A percentile compares a stretch with the other conserved stretches of the same genome.
phyloP scores from a whole-genome alignment of 2,888 invertebrate species.

The Synergus japonicus region DNA sequence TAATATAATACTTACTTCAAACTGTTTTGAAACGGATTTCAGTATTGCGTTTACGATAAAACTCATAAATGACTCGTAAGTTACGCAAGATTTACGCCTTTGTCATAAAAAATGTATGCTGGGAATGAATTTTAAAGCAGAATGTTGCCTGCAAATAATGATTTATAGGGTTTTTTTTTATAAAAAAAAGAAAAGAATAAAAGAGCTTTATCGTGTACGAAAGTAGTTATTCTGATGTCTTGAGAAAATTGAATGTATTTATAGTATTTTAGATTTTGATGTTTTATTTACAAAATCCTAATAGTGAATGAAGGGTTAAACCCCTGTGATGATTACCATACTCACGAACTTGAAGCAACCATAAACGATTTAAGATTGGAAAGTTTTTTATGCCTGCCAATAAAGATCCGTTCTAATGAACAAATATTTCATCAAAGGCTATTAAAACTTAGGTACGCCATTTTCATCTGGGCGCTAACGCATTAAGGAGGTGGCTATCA shows the following conservation, averaged over 20 bases:
- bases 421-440: conserved; percentile 13
- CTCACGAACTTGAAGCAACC: conserved; percentile 1
- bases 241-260: neutral
- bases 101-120: neutral
- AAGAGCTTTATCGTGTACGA: neutral
- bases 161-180: neutral
- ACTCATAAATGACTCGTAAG: conserved; percentile 23
- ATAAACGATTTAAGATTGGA: conserved; percentile 13
- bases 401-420: conserved; percentile 27
- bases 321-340: neutral
- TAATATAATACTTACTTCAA: neutral
- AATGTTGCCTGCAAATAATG: neutral
- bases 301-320: neutral
- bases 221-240: neutral
- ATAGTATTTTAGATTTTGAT: neutral
- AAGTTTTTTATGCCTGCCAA: conserved; percentile 26
- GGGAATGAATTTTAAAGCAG: neutral
- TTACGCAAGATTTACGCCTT: neutral
- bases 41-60: conserved; percentile 9
- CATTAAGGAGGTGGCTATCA: conserved; percentile 3
- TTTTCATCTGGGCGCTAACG: conserved; percentile 6
- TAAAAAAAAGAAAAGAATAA: neutral
- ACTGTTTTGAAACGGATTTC: neutral
- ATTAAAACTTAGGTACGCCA: conserved; percentile 24
- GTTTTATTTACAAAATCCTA: neutral